Base-by-base conservation (phyloP, 2,888 invertebrate genomes). In the Dorcus hopei region DNA sequence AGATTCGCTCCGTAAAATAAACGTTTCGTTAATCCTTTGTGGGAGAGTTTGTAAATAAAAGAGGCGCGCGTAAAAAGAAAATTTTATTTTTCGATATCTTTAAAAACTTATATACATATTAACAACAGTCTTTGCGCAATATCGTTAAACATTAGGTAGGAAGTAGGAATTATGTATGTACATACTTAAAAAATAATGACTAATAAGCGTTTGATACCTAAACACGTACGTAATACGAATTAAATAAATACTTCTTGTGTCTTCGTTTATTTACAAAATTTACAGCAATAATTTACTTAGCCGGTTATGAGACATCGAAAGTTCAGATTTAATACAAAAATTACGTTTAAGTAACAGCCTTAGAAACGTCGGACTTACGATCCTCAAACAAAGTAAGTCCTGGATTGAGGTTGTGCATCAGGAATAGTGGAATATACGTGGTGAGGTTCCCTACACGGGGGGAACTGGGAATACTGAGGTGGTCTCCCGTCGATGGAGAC, bases 401-500 rank as follows among this genome's bases (percentile, higher is more conserved):
- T 73, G 52, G 76, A 71, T 61, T 77, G 78, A 9, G 76, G 74
- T 65, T 74, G 75, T 8, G 72, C 72, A 62, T 79, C 79, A 11
- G 79, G 78, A 66, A 79, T 79, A 52, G 79, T 79, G 9, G 79
- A 79, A 64, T 79, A 79, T 38, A 79, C 78, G 61, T 79, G 79
- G 60, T 77, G 77, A 3, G 76, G 73, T 57, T 67, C 69, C 52
- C 66, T 55, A 47, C 63, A 65, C 11, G 69, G 70, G 14, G 76
- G 75, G 65, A 70, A 76, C 66, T 77, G 77, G 3, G 75, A 69
- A 61, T 78, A 78, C 62, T 77, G 77, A 61, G 77, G 73, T 16
- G 78, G 78, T 62, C 77, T 65, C n/a, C 74, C 76, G 60, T 86
- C 86, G 69, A 86, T 86, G 64, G 86, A 86, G 78, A 86, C 85